Evolutionary conservation across 1,140 invertebrate species (phyloP).

Genomic region (Leptestheria dahalacensis): DNA sequence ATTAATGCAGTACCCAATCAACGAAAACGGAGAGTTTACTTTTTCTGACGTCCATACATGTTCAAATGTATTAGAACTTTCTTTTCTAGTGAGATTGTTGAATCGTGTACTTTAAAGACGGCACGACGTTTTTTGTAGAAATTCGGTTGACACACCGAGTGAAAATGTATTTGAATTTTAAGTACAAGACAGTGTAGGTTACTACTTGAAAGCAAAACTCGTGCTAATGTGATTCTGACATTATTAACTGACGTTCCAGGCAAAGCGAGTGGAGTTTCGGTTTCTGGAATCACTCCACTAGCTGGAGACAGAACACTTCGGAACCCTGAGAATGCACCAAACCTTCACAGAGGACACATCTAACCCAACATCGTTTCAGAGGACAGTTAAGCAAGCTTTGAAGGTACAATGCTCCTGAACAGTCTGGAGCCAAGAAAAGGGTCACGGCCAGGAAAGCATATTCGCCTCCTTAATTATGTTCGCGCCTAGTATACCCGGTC

Average conservation of each 20-base stretch:
- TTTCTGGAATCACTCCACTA: neutral
- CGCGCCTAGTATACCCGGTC: too few species aligned
- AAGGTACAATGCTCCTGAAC: conserved; percentile 4
- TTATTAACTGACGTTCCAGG: neutral
- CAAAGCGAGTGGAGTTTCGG: neutral
- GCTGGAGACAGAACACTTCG: neutral
- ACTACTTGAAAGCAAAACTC: too few species aligned
- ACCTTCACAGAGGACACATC: conserved; percentile 1
- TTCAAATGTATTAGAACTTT: conserved; percentile 12
- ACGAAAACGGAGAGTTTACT: neutral
- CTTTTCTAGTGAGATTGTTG: too few species aligned
- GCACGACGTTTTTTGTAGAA: too few species aligned
- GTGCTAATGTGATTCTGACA: neutral
- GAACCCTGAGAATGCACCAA: conserved; percentile 7
- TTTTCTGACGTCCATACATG: neutral
- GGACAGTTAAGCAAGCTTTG: conserved; percentile 7
- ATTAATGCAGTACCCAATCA: neutral
- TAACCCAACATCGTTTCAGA: conserved; percentile 11
- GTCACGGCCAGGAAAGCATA: too few species aligned
- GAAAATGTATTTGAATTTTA: too few species aligned
- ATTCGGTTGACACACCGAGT: too few species aligned
- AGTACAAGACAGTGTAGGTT: neutral
- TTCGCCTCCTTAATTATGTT: too few species aligned
- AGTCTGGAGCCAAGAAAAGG: too few species aligned
- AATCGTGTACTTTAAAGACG: too few species aligned